These are phyloP conservation scores for Ecliptopera silaceata DNA, from an alignment of 2,888 invertebrate genomes.

Conservation along the genomic window DNA sequence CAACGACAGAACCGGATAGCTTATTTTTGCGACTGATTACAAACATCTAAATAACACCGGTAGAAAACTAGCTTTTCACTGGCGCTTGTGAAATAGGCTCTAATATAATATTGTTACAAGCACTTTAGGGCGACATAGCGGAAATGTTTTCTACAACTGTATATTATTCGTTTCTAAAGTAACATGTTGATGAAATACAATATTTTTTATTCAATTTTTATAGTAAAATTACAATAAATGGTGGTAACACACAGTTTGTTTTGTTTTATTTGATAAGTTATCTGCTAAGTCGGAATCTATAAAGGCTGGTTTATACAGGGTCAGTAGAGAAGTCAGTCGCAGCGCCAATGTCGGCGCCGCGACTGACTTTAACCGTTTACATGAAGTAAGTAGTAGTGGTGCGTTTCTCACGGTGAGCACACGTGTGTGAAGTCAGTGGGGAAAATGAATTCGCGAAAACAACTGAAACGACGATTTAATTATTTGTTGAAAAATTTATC, in stretches of 20 bases:
- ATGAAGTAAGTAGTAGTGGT: too few species aligned
- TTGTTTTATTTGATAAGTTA: slow-evolving; percentile 44
- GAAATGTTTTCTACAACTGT: slow-evolving; percentile 74
- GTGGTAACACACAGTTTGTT: slow-evolving; percentile 65
- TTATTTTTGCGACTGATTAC: background rate
- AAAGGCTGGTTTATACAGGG: too few species aligned
- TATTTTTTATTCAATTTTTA: slow-evolving; percentile 84
- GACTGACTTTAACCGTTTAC: too few species aligned
- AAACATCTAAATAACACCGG: background rate
- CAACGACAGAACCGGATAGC: background rate
- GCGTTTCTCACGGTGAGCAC: too few species aligned
- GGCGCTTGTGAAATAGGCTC: slow-evolving; percentile 40
- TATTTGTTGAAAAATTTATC: too few species aligned
- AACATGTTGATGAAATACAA: slow-evolving; percentile 81
- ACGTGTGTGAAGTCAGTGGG: too few species aligned
- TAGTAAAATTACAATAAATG: slow-evolving; percentile 81
- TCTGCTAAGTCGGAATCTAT: too few species aligned
- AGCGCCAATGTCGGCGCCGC: too few species aligned
- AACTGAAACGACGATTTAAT: too few species aligned
- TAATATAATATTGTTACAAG: slow-evolving; percentile 50
- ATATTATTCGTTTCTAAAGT: slow-evolving; percentile 79
- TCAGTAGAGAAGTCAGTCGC: too few species aligned
- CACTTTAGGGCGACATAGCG: slow-evolving; percentile 49
- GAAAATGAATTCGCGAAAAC: too few species aligned
- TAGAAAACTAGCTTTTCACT: background rate